Conservation (phyloP, 2,797 vertebrate species). For the Vireo griseus region DNA sequence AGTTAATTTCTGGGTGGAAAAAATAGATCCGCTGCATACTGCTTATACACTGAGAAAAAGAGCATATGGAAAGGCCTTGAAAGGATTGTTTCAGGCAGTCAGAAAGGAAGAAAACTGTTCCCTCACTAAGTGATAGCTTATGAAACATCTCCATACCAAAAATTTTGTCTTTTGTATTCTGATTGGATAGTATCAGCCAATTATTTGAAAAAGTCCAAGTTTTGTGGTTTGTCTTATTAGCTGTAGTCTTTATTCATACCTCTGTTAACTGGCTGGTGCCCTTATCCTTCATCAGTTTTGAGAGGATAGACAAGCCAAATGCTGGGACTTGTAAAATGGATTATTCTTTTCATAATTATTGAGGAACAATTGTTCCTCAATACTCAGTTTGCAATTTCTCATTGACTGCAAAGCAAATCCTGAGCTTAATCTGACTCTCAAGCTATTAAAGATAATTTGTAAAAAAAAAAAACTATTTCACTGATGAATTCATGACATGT, state of each 20-base stretch:
- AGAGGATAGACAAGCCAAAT: not conserved
- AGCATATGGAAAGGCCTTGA: not conserved
- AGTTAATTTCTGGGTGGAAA: not conserved
- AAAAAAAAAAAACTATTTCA: not conserved
- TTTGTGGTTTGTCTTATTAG: not conserved
- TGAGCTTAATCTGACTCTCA: not conserved
- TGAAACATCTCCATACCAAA: not conserved
- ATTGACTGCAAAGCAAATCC: conserved; percentile 16
- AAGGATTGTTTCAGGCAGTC: not conserved
- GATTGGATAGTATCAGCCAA: not conserved
- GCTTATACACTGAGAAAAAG: not conserved
- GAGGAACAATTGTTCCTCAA: conserved; percentile 2
- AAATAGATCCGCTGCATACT: not conserved
- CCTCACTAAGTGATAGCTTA: not conserved
- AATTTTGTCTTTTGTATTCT: not conserved
- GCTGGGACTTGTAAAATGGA: conserved; percentile 6
- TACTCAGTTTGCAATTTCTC: not conserved
- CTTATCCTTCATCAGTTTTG: not conserved
- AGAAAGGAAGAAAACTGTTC: not conserved
- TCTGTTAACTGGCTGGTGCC: not conserved
- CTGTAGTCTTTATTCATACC: not conserved
- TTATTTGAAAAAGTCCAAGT: not conserved
- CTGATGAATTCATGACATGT: not conserved
- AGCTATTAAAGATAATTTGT: not conserved
- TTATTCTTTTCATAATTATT: not conserved